phyloP scores from a whole-genome alignment of 2,797 vertebrate genomes.

The Bufotes viridis region DNA sequence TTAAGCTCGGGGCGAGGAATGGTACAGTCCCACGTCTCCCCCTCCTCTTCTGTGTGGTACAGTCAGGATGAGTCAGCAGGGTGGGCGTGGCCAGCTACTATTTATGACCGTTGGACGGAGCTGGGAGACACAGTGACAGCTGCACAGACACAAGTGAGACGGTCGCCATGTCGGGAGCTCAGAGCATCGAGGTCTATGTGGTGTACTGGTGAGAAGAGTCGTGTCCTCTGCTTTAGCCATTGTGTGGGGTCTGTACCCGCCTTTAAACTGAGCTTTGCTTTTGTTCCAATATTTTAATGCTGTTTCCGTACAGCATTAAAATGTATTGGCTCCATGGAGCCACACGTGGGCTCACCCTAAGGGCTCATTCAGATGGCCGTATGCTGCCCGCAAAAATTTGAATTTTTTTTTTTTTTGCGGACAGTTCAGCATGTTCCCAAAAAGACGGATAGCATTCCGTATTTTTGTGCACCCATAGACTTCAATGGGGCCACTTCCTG shows the following conservation, averaged over 20 bases:
- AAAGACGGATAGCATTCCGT: too few species aligned
- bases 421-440: too few species aligned
- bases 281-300: too few species aligned
- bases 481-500: too few species aligned
- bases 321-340: too few species aligned
- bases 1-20: background rate
- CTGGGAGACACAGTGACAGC: background rate
- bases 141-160: too few species aligned
- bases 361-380: too few species aligned
- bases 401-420: too few species aligned
- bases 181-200: background rate
- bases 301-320: too few species aligned
- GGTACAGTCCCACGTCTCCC: background rate
- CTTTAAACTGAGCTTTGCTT: background rate
- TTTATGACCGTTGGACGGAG: background rate
- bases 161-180: background rate
- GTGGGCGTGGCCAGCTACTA: background rate
- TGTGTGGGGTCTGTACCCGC: background rate
- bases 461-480: too few species aligned
- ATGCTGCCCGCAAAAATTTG: too few species aligned
- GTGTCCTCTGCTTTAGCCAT: background rate
- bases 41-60: conserved; percentile 5
- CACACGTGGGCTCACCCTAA: too few species aligned
- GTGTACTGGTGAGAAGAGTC: conserved; percentile 37
- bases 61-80: background rate